Evolutionary conservation across 2,113 vertebrate genomes (phyloP), one percentile per base, ranked within the genome.

Genomic region (Carassius carassius): DNA sequence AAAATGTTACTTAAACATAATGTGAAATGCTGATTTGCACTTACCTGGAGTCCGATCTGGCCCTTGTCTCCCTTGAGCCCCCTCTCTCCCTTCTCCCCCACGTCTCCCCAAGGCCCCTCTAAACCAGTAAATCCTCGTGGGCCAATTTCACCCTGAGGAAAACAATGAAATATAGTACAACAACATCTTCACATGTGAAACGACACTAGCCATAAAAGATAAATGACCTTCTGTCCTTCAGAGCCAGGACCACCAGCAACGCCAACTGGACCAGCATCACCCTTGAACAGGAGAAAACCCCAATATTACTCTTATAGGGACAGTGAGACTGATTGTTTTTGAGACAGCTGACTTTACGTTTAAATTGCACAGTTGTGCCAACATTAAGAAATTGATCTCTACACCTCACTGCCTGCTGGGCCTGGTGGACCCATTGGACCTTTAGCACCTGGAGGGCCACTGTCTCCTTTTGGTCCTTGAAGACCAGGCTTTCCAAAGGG

Each of bases 31-130:
- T 19, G 11, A 25, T 77, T 56, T 78, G 6, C 19, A 77, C 94
- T 95, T 85, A 95, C 96, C 94, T 92, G 88, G 41, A 94, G 90
- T 86, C 95, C 96, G 62, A 91, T 80, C 79, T 92, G 89, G 25
- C 96, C 96, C 90, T 96, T 97, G 70, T 95, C 94, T 72, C 96
- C 96, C 85, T 94, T 95, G 12, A 58, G 84, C 5, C 96, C 96
- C 78, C 91, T 92, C 60, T 87, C 82, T 35, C 97, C 96, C 19
- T 83, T 87, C 17, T 92, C 86, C 37, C 97, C 96, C 0, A 89
- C 85, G 14, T 84, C 73, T 75, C 96, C 96, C 92, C 93, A 94
- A 0, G 88, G 87, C 1, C 97, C 97, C 0, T 95, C 94, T 4
- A 47, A 86, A 78, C 96, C 96, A 74, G 92, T 86, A 60, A 91